These are phyloP conservation scores for Tamias sibiricus DNA, from an alignment of 2,113 vertebrate genomes.

Conservation along the genomic window DNA sequence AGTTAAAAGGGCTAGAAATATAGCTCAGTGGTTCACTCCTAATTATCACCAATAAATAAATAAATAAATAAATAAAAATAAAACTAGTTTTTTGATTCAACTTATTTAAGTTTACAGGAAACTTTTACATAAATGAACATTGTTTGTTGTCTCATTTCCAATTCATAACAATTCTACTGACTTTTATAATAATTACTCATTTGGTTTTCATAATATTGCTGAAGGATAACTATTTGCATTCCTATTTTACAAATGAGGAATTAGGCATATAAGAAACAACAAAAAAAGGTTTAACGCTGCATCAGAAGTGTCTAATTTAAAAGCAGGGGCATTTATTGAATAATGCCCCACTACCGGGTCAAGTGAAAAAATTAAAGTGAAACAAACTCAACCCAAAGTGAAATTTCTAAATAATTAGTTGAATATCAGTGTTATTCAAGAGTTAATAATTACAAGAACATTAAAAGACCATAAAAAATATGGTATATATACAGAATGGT, in stretches of 20 bases:
- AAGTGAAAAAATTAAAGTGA: background rate
- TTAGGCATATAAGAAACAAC: background rate
- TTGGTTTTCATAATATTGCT: background rate
- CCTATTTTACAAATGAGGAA: background rate
- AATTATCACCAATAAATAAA: too few relatives aligned
- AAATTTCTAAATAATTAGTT: background rate
- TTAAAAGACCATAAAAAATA: background rate
- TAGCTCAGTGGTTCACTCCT: too few relatives aligned
- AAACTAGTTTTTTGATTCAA: background rate
- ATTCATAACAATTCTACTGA: background rate
- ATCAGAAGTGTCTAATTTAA: background rate
- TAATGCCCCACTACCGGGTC: rapidly evolving
- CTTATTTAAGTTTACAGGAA: background rate
- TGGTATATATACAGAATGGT: too few relatives aligned
- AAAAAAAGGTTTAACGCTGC: background rate
- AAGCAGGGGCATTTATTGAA: background rate
- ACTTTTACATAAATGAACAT: background rate
- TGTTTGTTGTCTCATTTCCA: background rate
- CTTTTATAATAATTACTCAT: background rate
- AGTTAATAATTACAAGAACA: background rate
- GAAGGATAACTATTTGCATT: background rate
- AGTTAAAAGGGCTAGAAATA: too few relatives aligned
- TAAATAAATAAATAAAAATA: too few relatives aligned
- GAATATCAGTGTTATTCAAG: background rate
- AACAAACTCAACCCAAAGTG: background rate